Conservation (phyloP, 2,113 vertebrate genomes). For the Gobiocypris rarus region DNA sequence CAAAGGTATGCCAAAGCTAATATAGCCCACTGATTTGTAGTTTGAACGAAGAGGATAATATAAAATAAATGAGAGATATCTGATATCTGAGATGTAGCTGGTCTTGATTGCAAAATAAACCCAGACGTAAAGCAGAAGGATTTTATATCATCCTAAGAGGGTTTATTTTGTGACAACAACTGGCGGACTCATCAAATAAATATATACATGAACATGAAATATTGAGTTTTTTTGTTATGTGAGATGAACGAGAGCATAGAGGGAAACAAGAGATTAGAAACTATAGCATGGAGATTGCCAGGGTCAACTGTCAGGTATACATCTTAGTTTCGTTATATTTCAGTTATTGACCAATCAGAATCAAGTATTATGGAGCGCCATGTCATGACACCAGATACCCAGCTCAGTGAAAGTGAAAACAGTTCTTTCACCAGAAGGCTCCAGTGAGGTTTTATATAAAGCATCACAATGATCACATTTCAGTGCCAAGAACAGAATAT, state of each 20-base stretch:
- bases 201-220: conserved; percentile 1
- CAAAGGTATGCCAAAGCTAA: no score
- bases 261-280: not conserved
- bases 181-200: not conserved
- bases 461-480: conserved; percentile 12
- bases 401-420: conserved; percentile 20
- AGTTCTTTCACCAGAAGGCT: conserved; percentile 26
- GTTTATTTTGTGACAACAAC: not conserved
- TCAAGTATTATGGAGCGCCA: not conserved
- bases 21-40: no score
- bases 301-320: not conserved
- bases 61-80: not conserved
- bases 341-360: not conserved
- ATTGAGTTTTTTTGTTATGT: not conserved
- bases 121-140: not conserved
- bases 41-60: not conserved
- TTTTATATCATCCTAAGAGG: not conserved
- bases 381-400: not conserved
- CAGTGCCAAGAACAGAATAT: conserved; percentile 37
- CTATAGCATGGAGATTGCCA: not conserved
- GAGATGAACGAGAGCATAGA: not conserved
- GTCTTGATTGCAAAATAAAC: not conserved
- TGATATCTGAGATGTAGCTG: not conserved
- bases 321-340: not conserved
- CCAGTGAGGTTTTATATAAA: conserved; percentile 32